These are phyloP conservation scores for Agrotis puta DNA, from an alignment of 2,888 invertebrate genomes.

Conservation along the genomic window DNA sequence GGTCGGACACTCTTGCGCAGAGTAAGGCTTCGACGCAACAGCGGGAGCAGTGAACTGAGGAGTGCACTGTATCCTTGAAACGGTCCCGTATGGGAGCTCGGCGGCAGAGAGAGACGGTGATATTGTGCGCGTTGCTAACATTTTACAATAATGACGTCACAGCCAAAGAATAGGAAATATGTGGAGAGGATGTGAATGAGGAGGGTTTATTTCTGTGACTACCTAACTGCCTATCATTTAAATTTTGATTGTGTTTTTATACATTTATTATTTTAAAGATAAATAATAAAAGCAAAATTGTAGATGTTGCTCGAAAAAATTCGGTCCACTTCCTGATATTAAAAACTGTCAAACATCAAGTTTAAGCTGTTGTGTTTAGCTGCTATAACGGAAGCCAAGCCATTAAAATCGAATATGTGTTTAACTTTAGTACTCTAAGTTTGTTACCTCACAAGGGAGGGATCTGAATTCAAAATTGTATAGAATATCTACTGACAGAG, in stretches of 20 bases:
- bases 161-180: slow-evolving; percentile 62
- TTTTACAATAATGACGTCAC: slow-evolving; percentile 84
- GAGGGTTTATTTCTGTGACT: background rate
- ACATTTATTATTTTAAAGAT: too few species aligned
- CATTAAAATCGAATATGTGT: background rate
- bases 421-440: background rate
- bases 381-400: too few species aligned
- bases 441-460: background rate
- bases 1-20: slow-evolving; percentile 61
- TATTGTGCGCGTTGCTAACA: slow-evolving; percentile 77
- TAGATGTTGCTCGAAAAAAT: background rate
- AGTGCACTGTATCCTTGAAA: slow-evolving; percentile 87
- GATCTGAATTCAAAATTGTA: background rate
- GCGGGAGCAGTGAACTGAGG: slow-evolving; percentile 88
- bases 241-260: background rate
- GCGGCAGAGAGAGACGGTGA: slow-evolving; percentile 77
- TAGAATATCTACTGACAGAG: background rate
- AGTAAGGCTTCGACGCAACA: slow-evolving; percentile 79
- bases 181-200: slow-evolving; percentile 15
- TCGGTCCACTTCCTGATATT: too few species aligned
- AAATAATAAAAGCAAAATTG: background rate
- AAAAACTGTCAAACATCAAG: too few species aligned
- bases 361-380: too few species aligned
- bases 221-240: background rate
- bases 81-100: slow-evolving; percentile 81